Evolutionary conservation across 1,140 invertebrate genomes (phyloP).

Genomic region (Rhizoglyphus robini): DNA sequence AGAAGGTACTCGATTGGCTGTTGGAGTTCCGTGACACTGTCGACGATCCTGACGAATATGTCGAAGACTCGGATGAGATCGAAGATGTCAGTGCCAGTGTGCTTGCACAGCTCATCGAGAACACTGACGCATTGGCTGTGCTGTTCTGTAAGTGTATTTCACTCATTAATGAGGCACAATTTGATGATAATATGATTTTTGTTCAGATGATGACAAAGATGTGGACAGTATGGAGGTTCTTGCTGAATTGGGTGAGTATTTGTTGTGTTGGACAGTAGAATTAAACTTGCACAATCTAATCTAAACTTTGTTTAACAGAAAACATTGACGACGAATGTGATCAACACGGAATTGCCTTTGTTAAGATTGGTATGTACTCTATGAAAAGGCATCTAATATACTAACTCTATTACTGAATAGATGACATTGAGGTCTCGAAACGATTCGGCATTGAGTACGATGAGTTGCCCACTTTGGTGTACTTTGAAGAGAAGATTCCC

Average conservation of each 20-base stretch:
- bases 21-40: constrained; percentile 27
- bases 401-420: constrained; percentile 18
- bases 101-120: constrained; percentile 62
- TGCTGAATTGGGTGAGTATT: constrained; percentile 50
- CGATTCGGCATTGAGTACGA: constrained; percentile 62
- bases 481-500: constrained; percentile 72
- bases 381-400: too few species aligned
- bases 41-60: constrained; percentile 32
- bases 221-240: constrained; percentile 69
- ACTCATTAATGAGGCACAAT: not conserved
- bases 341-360: constrained; percentile 44
- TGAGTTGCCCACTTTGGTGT: constrained; percentile 80
- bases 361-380: constrained; percentile 39
- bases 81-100: constrained; percentile 64
- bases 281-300: too few species aligned
- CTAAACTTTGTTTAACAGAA: too few species aligned
- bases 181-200: constrained; percentile 11
- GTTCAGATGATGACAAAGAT: constrained; percentile 34
- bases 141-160: constrained; percentile 28
- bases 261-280: too few species aligned
- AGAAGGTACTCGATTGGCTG: constrained; percentile 29
- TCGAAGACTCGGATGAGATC: constrained; percentile 72
- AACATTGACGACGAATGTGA: constrained; percentile 91
- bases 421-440: constrained; percentile 63
- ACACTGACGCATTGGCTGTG: constrained; percentile 54